Conservation (phyloP, 2,113 vertebrate genomes). For the Macroglossus sobrinus region DNA sequence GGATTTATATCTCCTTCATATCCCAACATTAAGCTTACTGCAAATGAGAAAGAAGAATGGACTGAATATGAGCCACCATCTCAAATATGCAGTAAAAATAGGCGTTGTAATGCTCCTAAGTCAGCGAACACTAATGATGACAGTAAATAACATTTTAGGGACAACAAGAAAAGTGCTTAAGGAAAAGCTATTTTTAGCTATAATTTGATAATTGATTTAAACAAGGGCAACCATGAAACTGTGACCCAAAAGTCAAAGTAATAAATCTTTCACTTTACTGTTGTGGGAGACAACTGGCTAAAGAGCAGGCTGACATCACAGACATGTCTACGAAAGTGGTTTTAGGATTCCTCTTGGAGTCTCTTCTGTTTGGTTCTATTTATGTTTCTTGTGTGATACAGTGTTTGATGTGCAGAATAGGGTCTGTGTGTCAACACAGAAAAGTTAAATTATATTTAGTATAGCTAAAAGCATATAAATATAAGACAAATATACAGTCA, state of each 20-base stretch:
- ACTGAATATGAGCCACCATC: background rate
- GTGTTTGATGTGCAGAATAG: background rate
- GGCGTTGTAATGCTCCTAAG: background rate
- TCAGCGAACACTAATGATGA: background rate
- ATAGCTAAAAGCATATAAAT: background rate
- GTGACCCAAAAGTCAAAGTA: background rate
- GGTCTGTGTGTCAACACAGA: background rate
- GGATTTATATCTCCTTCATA: background rate
- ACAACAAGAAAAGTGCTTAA: background rate
- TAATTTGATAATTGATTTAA: slow-evolving; percentile 5
- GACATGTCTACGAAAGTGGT: background rate
- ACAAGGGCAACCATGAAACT: background rate
- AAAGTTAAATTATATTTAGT: background rate
- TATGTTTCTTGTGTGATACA: background rate
- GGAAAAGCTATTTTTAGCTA: slow-evolving; percentile 1
- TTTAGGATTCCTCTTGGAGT: background rate
- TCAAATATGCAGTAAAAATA: background rate
- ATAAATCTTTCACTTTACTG: background rate
- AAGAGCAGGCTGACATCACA: background rate
- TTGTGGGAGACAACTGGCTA: background rate
- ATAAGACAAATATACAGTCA: background rate
- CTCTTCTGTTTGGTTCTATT: background rate
- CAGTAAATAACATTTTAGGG: background rate
- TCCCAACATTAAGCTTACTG: background rate
- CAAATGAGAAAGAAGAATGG: background rate